Conservation (phyloP, 2,797 vertebrate genomes). For the Platalea minor region DNA sequence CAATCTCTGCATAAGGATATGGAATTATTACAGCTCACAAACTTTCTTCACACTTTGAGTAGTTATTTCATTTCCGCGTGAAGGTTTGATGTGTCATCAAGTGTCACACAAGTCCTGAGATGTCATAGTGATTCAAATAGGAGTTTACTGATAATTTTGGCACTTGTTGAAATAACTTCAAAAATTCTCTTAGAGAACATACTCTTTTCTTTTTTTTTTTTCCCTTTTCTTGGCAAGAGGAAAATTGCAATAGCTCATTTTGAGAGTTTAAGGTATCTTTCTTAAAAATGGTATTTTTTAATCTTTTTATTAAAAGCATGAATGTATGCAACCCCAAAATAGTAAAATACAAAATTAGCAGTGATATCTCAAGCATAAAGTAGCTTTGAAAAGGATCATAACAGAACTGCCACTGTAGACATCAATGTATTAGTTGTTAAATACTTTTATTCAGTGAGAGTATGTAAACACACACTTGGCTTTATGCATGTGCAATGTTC, state of each 20-base stretch:
- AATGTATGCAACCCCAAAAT: not conserved
- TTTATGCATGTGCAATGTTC: not conserved
- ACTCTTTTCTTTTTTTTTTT: not conserved
- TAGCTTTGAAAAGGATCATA: not conserved
- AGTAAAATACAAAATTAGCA: not conserved
- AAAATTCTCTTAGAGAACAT: not conserved
- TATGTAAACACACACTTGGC: not conserved
- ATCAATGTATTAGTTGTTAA: constrained; percentile 19
- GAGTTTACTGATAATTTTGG: constrained; percentile 1
- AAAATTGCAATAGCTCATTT: not conserved
- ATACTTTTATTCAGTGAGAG: not conserved
- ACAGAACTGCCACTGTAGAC: not conserved
- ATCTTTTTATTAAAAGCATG: not conserved
- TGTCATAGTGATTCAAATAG: not conserved
- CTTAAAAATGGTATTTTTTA: not conserved
- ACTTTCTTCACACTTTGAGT: not conserved
- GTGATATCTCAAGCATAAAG: not conserved
- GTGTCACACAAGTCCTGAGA: not conserved
- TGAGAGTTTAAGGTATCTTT: not conserved
- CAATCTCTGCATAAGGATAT: not conserved
- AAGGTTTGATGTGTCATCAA: not conserved
- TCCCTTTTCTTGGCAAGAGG: not conserved
- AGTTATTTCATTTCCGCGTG: not conserved
- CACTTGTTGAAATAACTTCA: constrained; percentile 31
- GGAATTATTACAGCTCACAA: not conserved